These are phyloP conservation scores for Thumatha senex DNA, from an alignment of 2,888 invertebrate species.

Conservation along the genomic window DNA sequence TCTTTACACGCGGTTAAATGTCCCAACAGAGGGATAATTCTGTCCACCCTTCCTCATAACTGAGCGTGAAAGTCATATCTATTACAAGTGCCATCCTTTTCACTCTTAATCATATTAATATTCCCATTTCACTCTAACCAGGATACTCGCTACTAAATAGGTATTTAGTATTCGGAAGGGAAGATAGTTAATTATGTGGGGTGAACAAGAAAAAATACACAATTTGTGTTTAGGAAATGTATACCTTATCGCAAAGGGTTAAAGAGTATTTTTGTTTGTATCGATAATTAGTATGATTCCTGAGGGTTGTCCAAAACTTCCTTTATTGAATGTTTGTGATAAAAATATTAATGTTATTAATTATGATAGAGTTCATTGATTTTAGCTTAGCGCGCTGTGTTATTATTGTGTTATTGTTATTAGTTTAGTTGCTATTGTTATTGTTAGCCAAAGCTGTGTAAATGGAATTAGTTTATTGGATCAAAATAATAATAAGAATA, in stretches of 20 bases:
- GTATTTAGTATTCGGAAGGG: conserved; percentile 82
- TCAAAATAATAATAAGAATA: no score
- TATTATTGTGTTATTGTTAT: not conserved
- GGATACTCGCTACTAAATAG: conserved; percentile 77
- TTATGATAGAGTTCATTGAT: conserved; percentile 54
- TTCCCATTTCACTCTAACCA: conserved; percentile 42
- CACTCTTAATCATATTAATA: conserved; percentile 29
- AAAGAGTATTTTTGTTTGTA: conserved; percentile 31
- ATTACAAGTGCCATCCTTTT: conserved; percentile 52
- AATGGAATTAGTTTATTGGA: no score
- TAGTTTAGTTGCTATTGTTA: no score
- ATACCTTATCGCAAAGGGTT: conserved; percentile 13
- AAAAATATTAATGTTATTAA: conserved; percentile 61
- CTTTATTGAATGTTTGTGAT: conserved; percentile 59
- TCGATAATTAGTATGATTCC: conserved; percentile 7
- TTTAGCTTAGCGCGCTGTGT: conserved; percentile 25
- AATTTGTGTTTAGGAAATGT: conserved; percentile 22
- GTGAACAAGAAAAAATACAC: conserved; percentile 72
- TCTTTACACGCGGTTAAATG: conserved; percentile 68
- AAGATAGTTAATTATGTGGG: conserved; percentile 77
- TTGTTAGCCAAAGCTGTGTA: no score
- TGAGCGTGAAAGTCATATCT: conserved; percentile 59
- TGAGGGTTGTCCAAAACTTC: conserved; percentile 40
- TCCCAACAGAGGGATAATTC: conserved; percentile 45
- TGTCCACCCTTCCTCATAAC: conserved; percentile 58